These are phyloP conservation scores for Ptilorrhoa leucosticta DNA, from an alignment of 2,113 vertebrate species.

Conservation along the genomic window DNA sequence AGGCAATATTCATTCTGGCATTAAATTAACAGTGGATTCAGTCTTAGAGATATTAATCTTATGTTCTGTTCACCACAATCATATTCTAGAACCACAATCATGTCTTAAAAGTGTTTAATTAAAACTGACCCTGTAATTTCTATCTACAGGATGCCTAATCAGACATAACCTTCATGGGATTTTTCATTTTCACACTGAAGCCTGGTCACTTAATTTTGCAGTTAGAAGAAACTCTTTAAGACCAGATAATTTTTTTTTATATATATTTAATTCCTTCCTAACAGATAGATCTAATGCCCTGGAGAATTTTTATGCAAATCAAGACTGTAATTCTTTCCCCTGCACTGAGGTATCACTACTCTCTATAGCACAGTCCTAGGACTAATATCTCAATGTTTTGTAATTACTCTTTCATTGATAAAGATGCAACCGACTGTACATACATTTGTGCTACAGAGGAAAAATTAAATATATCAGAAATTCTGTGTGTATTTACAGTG, in stretches of 20 bases:
- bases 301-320: background rate
- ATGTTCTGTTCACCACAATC: background rate
- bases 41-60: background rate
- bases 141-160: background rate
- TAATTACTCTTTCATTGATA: background rate
- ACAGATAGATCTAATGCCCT: background rate
- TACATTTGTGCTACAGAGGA: background rate
- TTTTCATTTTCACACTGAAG: background rate
- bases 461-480: background rate
- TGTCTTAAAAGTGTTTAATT: background rate
- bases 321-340: background rate
- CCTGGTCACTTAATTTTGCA: background rate
- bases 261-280: background rate
- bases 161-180: background rate
- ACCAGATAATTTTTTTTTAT: background rate
- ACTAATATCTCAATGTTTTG: background rate
- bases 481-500: background rate
- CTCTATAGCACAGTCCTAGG: background rate
- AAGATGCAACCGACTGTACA: background rate
- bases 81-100: background rate
- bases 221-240: background rate
- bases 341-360: background rate
- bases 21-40: background rate
- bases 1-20: background rate
- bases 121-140: background rate